Base-by-base conservation (phyloP, 1,140 invertebrate genomes). In the Lethrus apterus region DNA sequence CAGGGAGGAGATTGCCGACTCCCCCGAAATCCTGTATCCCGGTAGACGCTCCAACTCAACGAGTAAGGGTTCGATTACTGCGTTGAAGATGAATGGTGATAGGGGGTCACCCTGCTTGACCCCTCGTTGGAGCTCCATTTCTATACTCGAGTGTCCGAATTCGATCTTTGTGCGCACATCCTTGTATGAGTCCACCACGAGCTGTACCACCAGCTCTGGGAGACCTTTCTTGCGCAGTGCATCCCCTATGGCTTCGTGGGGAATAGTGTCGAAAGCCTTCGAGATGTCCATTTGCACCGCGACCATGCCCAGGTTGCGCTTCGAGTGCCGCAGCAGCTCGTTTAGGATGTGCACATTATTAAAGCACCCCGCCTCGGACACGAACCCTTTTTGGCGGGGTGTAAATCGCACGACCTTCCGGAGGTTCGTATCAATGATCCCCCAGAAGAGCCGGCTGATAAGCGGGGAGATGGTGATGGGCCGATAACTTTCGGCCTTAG, bases 211-310 rank as follows among this genome's bases (percentile, higher is more conserved):
- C 42, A 15, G n/a, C 31, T 44, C 26, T 4, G 42, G 42, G 19
- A 44, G 42, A 32, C 43, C 44, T 31, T 46, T 46, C 3, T 10
- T 15, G 10, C 31, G 33, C 23, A 47, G 35, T 42, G 44, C 20
- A 7, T 19, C 15, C 7, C 44, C 34, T 9, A 60, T 44, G 11
- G 56, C 52, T 9, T 33, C 7, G 18, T 44, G 42, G 19, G 42
- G 42, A 9, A 44, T 21, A 19, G 44, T 35, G 21, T 45, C 44
- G 32, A 45, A 45, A 32, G 44, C 44, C 35, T 45, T 45, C 7
- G 17, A 21, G 2, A 45, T 19, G 15, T 45, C 64, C 7, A 64
- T 14, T n/a, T 49, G 53, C 21, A 54, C 52, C 17, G 49, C 50
- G 29, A 58, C 43, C 32, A 43, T 36, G 11, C 18, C 41, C 2